Evolutionary conservation across 2,113 vertebrate genomes (phyloP), one percentile per base, ranked within the genome.

Genomic region (Phaetusa simplex): DNA sequence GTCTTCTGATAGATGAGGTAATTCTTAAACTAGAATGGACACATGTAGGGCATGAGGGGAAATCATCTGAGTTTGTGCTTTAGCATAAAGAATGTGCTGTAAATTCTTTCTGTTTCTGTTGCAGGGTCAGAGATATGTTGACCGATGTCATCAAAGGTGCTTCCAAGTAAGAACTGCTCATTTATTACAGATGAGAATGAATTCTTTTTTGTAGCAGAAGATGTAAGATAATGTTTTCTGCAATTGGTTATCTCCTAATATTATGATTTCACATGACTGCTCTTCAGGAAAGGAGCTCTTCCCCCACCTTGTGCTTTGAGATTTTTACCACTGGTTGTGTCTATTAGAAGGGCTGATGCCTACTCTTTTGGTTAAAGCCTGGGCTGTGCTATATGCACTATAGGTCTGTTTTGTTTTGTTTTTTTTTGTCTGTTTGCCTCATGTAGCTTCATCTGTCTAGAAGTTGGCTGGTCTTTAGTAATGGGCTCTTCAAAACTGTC

Each of bases 41-140:
- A 84, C 2, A 1, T 65, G 32, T 82, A 36, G 91, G 8, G 29
- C 30, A 16, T 59, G 92, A 72, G 38, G 27, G 30, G 50, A 82
- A 82, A 55, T 67, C 8, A 86, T 19, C 38, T 50, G 29, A 69
- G 15, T 92, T 87, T 12, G 47, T 74, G 19, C 22, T 88, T 0
- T n/a, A 38, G 20, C 56, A 1, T 66, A 64, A 89, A 14, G 14
- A 61, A 52, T 0, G 0, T 13, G 12, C 5, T 88, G 13, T 50
- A 55, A 67, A 45, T 36, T 90, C 6, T 45, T 95, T 86, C 80
- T 86, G 16, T 93, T 70, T 92, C 32, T 86, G 8, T 94, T 92
- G 50, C 98, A 99, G 99, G 99, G 98, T 99, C 93, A 98, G 99
- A 97, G 99, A 99, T 97, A 98, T 98, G 96, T 97, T 99, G 96